These are phyloP conservation scores for Subacronicta megacephala DNA, from an alignment of 2,888 invertebrate species.

Conservation along the genomic window DNA sequence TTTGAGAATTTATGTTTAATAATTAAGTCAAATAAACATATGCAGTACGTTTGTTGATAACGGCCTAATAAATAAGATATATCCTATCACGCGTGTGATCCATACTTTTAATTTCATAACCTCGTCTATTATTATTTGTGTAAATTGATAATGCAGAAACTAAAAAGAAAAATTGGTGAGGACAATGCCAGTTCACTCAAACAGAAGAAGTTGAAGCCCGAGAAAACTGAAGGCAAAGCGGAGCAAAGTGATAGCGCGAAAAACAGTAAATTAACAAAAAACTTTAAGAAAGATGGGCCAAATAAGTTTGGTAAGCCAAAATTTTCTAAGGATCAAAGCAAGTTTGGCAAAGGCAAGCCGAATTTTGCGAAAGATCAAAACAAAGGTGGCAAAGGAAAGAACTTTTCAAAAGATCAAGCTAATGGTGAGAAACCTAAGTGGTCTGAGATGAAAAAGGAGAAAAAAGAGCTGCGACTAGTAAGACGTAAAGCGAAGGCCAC, in stretches of 20 bases:
- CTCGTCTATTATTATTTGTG: conserved; percentile 36
- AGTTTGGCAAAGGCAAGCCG: conserved; percentile 37
- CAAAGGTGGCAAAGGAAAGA: conserved; percentile 47
- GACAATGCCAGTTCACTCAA: conserved; percentile 62
- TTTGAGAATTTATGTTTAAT: too few species aligned
- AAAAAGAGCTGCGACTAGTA: conserved; percentile 91
- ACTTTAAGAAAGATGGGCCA: conserved; percentile 44
- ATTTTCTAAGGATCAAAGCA: conserved; percentile 33
- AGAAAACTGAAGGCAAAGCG: conserved; percentile 33
- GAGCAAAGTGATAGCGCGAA: conserved; percentile 35
- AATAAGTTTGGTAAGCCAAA: conserved; percentile 43
- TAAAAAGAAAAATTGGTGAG: conserved; percentile 76
- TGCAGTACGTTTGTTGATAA: neutral
- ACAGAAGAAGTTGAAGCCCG: conserved; percentile 73
- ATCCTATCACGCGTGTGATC: neutral
- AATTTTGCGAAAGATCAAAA: conserved; percentile 36
- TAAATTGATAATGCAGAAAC: conserved; percentile 74
- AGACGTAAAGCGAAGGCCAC: conserved; percentile 90
- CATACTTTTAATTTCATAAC: conserved; percentile 38
- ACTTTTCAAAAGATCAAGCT: conserved; percentile 65
- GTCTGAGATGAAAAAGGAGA: conserved; percentile 93
- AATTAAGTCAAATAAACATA: neutral
- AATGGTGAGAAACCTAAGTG: conserved; percentile 90
- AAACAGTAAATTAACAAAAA: conserved; percentile 43
- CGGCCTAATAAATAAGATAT: neutral